Evolutionary conservation across 2,113 vertebrate species (phyloP), one percentile per base, ranked within the genome.

Genomic region (Ciconia boyciana): DNA sequence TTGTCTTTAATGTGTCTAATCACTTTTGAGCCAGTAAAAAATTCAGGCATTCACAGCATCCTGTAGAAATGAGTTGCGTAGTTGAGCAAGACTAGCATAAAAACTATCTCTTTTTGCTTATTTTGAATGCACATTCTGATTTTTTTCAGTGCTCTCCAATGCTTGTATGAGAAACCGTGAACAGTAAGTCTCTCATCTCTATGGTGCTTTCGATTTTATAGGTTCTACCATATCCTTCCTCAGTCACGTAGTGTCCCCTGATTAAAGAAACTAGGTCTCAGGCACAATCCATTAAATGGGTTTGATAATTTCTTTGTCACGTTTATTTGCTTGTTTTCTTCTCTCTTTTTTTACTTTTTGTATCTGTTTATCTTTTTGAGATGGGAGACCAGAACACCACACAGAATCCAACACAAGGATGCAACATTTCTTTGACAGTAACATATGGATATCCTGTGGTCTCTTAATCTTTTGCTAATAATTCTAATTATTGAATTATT

Each of bases 161-260:
- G 52, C 17, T 60, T 46, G 26, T 28, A 10, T 22, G 65, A 43
- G 49, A 26, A 84, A 62, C 17, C 43, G 64, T 4, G 58, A 86
- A 10, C 29, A 6, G 5, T 46, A 31, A n/a, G 36, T 12, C 24
- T 78, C 46, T 79, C 29, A 31, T 51, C 49, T 39, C 49, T 16
- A 4, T 0, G 0, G 36, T 28, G 1, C 28, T 81, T 89, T 18
- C 0, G 1, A 16, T 83, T 94, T 91, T 70, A 66, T 32, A 9
- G 43, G 6, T 87, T 52, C 41, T 80, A 22, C 18, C 31, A 6
- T 29, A 55, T 77, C 36, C 52, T 34, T 91, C 4, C 64, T 74
- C 51, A 69, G 58, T 24, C 44, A 62, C 2, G 0, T 6, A 5
- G 24, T 13, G 21, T 57, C 51, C 32, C 29, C 66, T 51, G 48